Evolutionary conservation across 1,140 invertebrate genomes (phyloP), one percentile per base, ranked within the genome.

Genomic region (Drosophila malerkotliana): DNA sequence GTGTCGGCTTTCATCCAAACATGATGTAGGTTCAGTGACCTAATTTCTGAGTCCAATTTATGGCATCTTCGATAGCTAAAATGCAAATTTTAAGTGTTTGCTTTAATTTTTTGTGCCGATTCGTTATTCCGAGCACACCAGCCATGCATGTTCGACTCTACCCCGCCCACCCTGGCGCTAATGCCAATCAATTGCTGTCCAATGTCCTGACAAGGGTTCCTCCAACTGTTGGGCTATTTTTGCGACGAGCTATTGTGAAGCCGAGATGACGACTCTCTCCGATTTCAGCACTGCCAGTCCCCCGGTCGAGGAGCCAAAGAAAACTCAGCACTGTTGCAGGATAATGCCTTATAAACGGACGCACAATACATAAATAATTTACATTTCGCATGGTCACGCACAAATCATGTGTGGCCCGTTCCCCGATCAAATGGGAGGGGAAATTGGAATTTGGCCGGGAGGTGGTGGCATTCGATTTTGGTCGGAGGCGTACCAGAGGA

Each of bases 381-480:
- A 87, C 79, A 87, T 87, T 79, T 83, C 84, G 83, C 83, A 79
- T 88, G 83, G 79, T 87, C 83, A 87, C 83, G 83, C 83, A 83
- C 83, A 88, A 87, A 87, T 87, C 83, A 83, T 87, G 60, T 69
- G 83, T 67, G 67, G 24, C 45, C 51, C 45, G 30, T 26, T 32
- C 58, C 48, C 56, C 24, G 14, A 49, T 41, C 56, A 58, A 18
- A 37, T 24, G 48, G 7, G 45, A 44, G 58, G 45, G 55, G 47
- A 67, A 30, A 59, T n/a, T 60, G 34, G 30, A 44, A 37, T 63
- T 52, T 49, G 63, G 57, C 53, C 57, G 54, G 51, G 48, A 6
- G 44, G 37, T 15, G 12, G 41, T 6, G 5, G 41, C 14, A 52
- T 62, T 68, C 24, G 37, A 44, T 34, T 68, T 41, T 44, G 26